These are phyloP conservation scores for Ametastegia equiseti DNA, from an alignment of 2,888 invertebrate genomes.

Conservation along the genomic window DNA sequence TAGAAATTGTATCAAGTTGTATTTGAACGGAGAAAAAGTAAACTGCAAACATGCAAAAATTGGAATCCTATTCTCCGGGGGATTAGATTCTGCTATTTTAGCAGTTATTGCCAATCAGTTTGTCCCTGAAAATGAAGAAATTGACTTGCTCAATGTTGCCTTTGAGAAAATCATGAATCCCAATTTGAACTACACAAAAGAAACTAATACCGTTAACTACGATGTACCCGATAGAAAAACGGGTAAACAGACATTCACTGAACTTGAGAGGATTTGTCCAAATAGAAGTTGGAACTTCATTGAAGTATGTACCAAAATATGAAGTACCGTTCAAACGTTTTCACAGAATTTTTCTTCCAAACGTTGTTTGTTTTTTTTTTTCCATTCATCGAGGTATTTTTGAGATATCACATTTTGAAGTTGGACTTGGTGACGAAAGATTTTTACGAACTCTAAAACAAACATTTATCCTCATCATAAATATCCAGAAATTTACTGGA, in stretches of 20 bases:
- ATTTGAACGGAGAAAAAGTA: conserved; percentile 54
- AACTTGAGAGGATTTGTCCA: conserved; percentile 84
- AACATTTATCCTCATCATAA: no score
- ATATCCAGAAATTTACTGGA: no score
- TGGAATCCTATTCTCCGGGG: conserved; percentile 96
- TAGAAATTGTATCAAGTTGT: conserved; percentile 77
- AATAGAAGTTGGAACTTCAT: conserved; percentile 89
- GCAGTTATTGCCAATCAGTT: conserved; percentile 88
- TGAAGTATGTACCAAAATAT: conserved; percentile 76
- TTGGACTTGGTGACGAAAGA: no score
- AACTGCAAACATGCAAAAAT: conserved; percentile 79
- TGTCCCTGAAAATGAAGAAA: conserved; percentile 81
- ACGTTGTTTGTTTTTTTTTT: no score
- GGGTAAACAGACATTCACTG: conserved; percentile 83
- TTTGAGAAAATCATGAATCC: conserved; percentile 81
- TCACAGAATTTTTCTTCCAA: no score
- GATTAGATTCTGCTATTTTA: conserved; percentile 96
- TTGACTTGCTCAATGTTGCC: conserved; percentile 97
- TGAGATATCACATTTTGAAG: no score
- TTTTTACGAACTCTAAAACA: no score
- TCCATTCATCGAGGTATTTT: no score
- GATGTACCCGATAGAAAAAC: conserved; percentile 92
- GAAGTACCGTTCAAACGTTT: not conserved
- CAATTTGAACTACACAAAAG: conserved; percentile 41
- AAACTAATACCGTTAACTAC: conserved; percentile 72